phyloP scores from a whole-genome alignment of 2,888 invertebrate species.

The Pandemis corylana region DNA sequence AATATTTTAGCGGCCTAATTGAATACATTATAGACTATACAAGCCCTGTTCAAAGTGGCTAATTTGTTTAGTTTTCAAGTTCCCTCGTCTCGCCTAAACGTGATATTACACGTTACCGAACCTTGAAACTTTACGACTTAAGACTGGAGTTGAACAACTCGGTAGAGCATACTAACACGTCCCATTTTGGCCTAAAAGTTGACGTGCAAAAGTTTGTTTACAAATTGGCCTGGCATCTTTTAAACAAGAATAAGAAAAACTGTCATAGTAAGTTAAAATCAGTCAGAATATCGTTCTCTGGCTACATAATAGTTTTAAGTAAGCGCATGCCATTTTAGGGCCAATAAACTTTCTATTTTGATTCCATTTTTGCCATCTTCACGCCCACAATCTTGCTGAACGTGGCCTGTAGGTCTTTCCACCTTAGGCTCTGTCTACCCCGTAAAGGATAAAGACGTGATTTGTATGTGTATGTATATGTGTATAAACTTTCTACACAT shows the following conservation, averaged over 20 bases:
- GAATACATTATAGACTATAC: not conserved
- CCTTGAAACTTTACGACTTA: constrained; percentile 6
- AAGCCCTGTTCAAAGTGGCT: not conserved
- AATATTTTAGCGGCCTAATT: not conserved
- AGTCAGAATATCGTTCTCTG: not conserved
- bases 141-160: constrained; percentile 8
- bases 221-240: not conserved
- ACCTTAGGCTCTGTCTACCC: too few species aligned
- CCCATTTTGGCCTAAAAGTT: constrained; percentile 8
- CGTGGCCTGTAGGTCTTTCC: too few species aligned
- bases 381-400: too few species aligned
- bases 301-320: not conserved
- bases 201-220: constrained; percentile 3
- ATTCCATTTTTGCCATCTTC: too few species aligned
- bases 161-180: constrained; percentile 1
- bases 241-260: not conserved
- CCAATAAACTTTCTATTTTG: not conserved
- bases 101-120: not conserved
- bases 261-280: not conserved
- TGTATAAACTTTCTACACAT: not conserved
- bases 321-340: too few species aligned
- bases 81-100: constrained; percentile 12
- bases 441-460: too few species aligned
- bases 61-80: constrained; percentile 6
- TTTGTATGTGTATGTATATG: too few species aligned